Evolutionary conservation across 1,140 invertebrate species (phyloP).

Genomic region (Scaptodrosophila lebanonensis): DNA sequence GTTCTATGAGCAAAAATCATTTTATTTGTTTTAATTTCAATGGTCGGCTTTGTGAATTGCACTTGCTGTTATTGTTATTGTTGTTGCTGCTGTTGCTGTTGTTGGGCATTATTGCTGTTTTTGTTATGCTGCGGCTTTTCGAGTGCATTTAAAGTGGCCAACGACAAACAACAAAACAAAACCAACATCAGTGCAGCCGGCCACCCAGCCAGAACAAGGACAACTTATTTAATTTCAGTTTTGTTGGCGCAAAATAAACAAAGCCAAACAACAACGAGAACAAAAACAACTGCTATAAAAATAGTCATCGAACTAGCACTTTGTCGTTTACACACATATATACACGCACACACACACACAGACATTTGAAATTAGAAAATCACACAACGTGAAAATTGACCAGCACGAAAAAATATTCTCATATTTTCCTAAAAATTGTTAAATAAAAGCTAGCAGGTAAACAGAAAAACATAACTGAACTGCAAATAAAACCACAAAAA

Average conservation of each 20-base stretch:
- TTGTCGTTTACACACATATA: too few species aligned
- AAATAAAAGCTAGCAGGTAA: constrained; percentile 18
- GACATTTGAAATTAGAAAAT: too few species aligned
- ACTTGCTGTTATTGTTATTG: constrained; percentile 18
- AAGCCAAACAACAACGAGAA: too few species aligned
- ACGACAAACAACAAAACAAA: constrained; percentile 43
- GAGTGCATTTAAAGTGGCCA: constrained; percentile 31
- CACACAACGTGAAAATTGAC: too few species aligned
- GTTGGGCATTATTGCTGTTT: constrained; percentile 4
- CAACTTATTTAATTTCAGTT: too few species aligned
- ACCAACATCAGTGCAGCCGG: constrained; percentile 13
- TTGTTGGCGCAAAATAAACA: too few species aligned
- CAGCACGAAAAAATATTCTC: too few species aligned
- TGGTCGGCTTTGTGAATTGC: constrained; percentile 19
- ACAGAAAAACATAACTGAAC: constrained; percentile 7
- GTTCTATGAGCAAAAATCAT: constrained; percentile 18
- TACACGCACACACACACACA: too few species aligned
- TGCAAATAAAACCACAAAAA: constrained; percentile 44
- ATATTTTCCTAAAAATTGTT: too few species aligned
- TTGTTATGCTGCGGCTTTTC: constrained; percentile 35
- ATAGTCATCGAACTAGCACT: too few species aligned
- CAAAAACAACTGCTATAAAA: too few species aligned
- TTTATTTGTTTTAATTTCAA: constrained; percentile 43
- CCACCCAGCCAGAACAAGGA: background rate
- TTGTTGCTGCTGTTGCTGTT: constrained; percentile 1